phyloP scores from a whole-genome alignment of 2,797 vertebrate species.

The Diplodus puntazzo region DNA sequence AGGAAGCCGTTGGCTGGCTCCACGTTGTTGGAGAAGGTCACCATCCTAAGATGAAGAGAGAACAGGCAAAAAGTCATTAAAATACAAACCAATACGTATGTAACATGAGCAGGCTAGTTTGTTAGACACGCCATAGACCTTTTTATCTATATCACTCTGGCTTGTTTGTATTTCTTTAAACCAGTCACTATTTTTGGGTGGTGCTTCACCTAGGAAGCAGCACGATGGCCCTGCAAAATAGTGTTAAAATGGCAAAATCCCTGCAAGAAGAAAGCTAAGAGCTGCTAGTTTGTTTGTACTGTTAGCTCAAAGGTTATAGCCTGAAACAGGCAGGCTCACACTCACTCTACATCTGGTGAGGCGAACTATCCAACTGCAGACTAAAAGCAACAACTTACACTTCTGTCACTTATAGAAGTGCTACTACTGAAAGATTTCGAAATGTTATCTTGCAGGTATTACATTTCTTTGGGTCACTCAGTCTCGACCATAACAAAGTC shows the following conservation, averaged over 20 bases:
- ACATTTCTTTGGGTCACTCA: neutral
- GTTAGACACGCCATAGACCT: neutral
- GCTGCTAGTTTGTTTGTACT: too few relatives aligned
- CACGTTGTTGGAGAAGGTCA: slow-evolving; percentile 99
- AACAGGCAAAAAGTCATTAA: neutral
- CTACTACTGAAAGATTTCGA: neutral
- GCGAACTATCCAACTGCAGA: neutral
- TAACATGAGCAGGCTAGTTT: neutral
- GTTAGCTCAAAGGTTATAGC: too few relatives aligned
- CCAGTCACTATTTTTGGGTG: too few relatives aligned
- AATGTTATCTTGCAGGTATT: neutral
- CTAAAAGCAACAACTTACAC: neutral
- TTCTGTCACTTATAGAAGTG: neutral
- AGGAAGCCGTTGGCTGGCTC: slow-evolving; percentile 98
- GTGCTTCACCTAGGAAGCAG: too few relatives aligned
- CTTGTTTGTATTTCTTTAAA: too few relatives aligned
- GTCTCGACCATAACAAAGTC: neutral
- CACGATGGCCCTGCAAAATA: too few relatives aligned
- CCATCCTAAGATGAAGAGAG: slow-evolving; percentile 87
- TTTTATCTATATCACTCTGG: neutral
- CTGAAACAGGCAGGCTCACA: too few relatives aligned
- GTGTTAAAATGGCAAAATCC: too few relatives aligned
- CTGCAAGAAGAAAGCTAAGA: too few relatives aligned
- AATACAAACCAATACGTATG: neutral
- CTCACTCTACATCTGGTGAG: too few relatives aligned